Base-by-base conservation (phyloP, 2,113 vertebrate species). In the Nibea albiflora region DNA sequence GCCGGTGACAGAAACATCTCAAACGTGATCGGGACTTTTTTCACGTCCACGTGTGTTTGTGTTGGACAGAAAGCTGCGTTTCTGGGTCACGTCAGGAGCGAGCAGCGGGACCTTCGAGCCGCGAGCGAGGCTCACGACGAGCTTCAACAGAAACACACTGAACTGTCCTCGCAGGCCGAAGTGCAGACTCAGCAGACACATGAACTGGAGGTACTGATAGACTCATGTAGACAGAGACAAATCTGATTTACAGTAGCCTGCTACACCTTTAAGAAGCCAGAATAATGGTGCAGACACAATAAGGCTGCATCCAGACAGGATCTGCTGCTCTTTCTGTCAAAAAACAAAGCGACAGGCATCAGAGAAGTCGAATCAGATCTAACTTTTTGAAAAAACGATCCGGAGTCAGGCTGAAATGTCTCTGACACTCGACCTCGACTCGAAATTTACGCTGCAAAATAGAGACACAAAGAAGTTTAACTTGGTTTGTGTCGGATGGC, bases 51-150 rank as follows among this genome's bases (percentile, higher is more conserved):
- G 76, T 78, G 35, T 81, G 53, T 81, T 53, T 83, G 50, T 69
- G 28, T 91, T 66, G 28, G 90, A 79, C 88, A 98, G 96, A 95
- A 93, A 80, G 77, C 78, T 42, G 70, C 67, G 39, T 83, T 96
- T 87, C 91, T 84, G 88, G 88, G 86, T 87, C 91, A 90, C 83
- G 82, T 94, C 16, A 76, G 92, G 31, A 16, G 56, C n/a, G 88
- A 95, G 82, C 94, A 94, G 90, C 90, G 86, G 71, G 92, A 94
- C 19, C 80, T 96, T 65, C 89, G 83, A 82, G 90, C 90, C 16
- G 77, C 94, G 85, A 96, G 92, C 81, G 90, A 92, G 73, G 81
- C 89, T 69, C 87, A 86, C 50, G 83, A 83, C 2, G 76, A 93
- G 54, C 92, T 94, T 69, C 91, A 93, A 73, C 92, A 93, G 83